These are phyloP conservation scores for Strix aluco DNA, from an alignment of 2,113 vertebrate species.

Conservation along the genomic window DNA sequence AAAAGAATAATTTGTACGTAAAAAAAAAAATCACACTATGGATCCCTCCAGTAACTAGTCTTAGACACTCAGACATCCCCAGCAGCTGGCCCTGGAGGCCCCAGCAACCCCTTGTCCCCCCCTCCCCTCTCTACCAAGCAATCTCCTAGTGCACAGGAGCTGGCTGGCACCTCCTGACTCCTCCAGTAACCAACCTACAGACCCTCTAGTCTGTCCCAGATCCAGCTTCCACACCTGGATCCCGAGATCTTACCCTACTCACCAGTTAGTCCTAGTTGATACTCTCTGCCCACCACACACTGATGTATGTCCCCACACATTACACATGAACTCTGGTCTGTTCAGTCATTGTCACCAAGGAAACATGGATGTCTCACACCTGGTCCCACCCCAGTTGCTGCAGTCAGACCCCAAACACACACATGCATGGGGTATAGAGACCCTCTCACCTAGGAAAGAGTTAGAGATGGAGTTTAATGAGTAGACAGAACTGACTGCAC, in stretches of 20 bases:
- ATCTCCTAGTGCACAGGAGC: neutral
- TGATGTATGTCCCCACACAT: neutral
- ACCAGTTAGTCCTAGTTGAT: neutral
- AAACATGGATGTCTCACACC: neutral
- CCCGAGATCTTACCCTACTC: neutral
- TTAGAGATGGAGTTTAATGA: neutral
- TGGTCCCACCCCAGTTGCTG: neutral
- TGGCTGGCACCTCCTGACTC: neutral
- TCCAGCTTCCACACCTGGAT: neutral
- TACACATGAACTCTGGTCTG: rapidly evolving
- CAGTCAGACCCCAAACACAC: neutral
- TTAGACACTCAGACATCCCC: neutral
- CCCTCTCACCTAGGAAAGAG: neutral
- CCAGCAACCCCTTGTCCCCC: neutral
- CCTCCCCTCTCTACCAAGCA: rapidly evolving
- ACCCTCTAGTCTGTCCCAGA: neutral
- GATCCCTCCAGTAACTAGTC: neutral
- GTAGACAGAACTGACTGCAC: neutral
- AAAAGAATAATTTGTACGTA: neutral
- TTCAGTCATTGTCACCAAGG: too few relatives aligned
- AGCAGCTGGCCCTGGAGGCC: neutral
- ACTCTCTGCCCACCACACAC: neutral
- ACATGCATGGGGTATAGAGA: neutral
- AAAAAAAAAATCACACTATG: neutral
- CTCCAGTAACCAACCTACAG: neutral